Conservation (phyloP, 2,113 vertebrate species). For the Nesoenas mayeri region DNA sequence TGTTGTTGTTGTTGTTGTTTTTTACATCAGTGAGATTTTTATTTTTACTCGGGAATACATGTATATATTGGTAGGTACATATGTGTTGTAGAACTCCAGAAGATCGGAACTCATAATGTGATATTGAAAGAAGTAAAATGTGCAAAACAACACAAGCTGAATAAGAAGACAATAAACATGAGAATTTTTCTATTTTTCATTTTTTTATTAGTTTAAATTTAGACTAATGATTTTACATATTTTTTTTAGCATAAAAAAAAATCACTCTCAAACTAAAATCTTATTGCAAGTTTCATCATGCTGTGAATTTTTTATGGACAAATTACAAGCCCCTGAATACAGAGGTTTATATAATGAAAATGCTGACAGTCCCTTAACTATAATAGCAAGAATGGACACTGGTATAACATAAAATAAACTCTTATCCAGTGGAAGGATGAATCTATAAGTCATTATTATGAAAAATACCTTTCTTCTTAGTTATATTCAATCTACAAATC, state of each 20-base stretch:
- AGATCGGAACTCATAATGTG: neutral
- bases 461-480: slow-evolving; percentile 66
- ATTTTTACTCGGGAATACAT: neutral
- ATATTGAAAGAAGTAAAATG: neutral
- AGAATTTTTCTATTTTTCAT: neutral
- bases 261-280: slow-evolving; percentile 5
- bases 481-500: slow-evolving; percentile 68
- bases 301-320: slow-evolving; percentile 47
- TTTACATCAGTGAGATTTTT: neutral
- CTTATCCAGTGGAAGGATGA: slow-evolving; percentile 45
- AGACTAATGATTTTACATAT: neutral
- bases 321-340: slow-evolving; percentile 37
- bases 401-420: slow-evolving; percentile 33
- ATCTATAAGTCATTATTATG: slow-evolving; percentile 59
- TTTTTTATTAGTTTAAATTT: slow-evolving; percentile 27
- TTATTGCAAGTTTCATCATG: slow-evolving; percentile 44
- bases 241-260: neutral
- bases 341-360: slow-evolving; percentile 47
- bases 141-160: neutral
- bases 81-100: neutral
- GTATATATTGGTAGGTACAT: neutral
- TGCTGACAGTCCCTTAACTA: slow-evolving; percentile 33
- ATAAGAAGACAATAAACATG: neutral
- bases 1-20: too few relatives aligned
- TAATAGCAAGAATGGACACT: slow-evolving; percentile 28